These are phyloP conservation scores for Lucifuga dentata DNA, from an alignment of 2,113 vertebrate genomes.

Conservation along the genomic window DNA sequence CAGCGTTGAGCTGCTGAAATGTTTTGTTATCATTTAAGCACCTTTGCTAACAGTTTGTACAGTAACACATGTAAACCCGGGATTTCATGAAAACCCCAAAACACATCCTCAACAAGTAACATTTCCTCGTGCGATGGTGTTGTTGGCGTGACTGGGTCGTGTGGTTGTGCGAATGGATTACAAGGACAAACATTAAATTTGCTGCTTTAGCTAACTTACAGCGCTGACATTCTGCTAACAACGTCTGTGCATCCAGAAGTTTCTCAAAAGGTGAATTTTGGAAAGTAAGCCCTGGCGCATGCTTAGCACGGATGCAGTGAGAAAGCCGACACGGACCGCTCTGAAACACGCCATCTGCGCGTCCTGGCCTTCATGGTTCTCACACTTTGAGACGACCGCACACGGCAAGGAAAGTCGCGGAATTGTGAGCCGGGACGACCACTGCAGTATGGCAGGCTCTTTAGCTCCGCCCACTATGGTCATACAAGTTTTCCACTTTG, in stretches of 20 bases:
- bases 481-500: no score
- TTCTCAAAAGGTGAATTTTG: slow-evolving; percentile 9
- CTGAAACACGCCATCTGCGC: no score
- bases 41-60: slow-evolving; percentile 41
- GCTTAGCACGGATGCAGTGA: no score
- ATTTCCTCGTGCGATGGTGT: slow-evolving; percentile 32
- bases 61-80: slow-evolving; percentile 28
- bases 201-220: slow-evolving; percentile 62
- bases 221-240: slow-evolving; percentile 27
- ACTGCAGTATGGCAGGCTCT: no score
- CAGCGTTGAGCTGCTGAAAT: slow-evolving; percentile 52
- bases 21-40: slow-evolving; percentile 55
- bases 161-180: slow-evolving; percentile 41
- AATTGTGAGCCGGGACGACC: no score
- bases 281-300: no score
- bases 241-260: slow-evolving; percentile 33
- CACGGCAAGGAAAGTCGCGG: no score
- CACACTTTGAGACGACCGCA: no score
- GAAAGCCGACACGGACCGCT: no score
- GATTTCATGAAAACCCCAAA: slow-evolving; percentile 23
- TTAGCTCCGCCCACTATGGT: no score
- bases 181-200: slow-evolving; percentile 20
- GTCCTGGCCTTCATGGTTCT: no score
- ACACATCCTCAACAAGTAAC: slow-evolving; percentile 32
- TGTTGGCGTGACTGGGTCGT: slow-evolving; percentile 28